Evolutionary conservation across 2,888 invertebrate genomes (phyloP).

Genomic region (Polymixis flavicincta): DNA sequence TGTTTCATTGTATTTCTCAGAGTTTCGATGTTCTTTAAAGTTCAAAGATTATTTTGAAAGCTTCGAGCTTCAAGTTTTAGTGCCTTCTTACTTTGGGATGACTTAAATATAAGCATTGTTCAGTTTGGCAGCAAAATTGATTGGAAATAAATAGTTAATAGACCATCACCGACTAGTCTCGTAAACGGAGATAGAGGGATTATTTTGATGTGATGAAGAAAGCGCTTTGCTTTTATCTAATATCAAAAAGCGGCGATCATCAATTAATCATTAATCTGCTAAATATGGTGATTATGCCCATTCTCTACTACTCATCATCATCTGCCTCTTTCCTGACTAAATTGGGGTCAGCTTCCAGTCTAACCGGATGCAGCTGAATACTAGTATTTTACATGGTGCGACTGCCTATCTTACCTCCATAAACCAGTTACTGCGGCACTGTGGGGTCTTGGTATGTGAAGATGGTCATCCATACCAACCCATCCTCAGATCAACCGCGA

Average conservation of each 20-base stretch:
- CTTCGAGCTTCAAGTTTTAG: slow-evolving; percentile 8
- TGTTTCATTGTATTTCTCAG: slow-evolving; percentile 37
- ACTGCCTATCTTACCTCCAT: too few species aligned
- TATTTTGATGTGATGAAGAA: neutral
- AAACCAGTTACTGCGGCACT: too few species aligned
- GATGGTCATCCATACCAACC: too few species aligned
- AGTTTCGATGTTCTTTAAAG: slow-evolving; percentile 37
- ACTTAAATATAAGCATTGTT: slow-evolving; percentile 19
- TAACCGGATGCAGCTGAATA: too few species aligned
- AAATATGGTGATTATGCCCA: neutral
- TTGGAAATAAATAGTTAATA: slow-evolving; percentile 13
- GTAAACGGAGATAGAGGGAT: neutral
- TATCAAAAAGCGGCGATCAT: neutral
- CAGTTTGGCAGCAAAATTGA: slow-evolving; percentile 10
- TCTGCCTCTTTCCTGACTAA: too few species aligned
- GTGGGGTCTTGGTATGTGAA: too few species aligned
- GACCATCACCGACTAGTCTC: too few species aligned
- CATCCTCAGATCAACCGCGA: too few species aligned
- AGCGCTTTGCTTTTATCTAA: neutral
- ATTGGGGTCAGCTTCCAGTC: too few species aligned
- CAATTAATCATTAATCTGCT: too few species aligned
- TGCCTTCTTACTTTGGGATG: slow-evolving; percentile 6
- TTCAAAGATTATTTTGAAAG: slow-evolving; percentile 31
- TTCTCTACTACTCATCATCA: too few species aligned
- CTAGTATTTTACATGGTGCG: too few species aligned